Evolutionary conservation across 2,113 vertebrate genomes (phyloP), one percentile per base, ranked within the genome.

Genomic region (Pungitius pungitius): DNA sequence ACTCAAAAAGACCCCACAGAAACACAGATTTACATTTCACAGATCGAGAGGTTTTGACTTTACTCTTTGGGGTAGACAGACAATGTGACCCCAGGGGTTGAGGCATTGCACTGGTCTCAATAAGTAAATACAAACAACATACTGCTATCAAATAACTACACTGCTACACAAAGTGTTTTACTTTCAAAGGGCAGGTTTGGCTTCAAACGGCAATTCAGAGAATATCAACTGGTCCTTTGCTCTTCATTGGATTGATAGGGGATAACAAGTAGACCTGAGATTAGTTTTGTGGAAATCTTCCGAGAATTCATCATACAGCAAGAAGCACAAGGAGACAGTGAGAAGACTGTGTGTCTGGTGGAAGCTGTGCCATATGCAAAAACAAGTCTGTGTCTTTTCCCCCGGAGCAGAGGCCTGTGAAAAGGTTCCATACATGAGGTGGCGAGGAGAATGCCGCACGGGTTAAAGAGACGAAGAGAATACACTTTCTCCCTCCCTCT

Each of bases 371-470:
- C 71, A 75, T 59, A 78, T 69, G 69, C 74, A 76, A 81, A 83
- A 75, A n/a, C 26, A 26, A 67, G 57, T 30, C 40, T 45, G 56
- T 61, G 40, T 71, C 52, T 64, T 49, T 82, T 73, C 51, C 35
- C 70, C 37, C 7, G 10, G 22, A 84, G 87, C 59, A 42, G 77
- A 73, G n/a, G 74, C 55, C 49, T 67, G 68, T 89, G 85, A 89
- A 89, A 90, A 87, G 87, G 42, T 71, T 89, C 73, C 86, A 83
- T 90, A 90, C 87, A 91, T 85, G 88, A 92, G 78, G 73, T 78
- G 57, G 83, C 74, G 66, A 85, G 78, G 87, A 91, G 86, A 92
- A 92, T 80, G 82, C 69, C 64, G 58, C 82, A 59, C 73, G 67
- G 80, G 84, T 76, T 57, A 81, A 86, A 88, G 85, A 86, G 85